Conservation (phyloP, 2,797 vertebrate genomes). For the Acestrorhynchus altus region DNA sequence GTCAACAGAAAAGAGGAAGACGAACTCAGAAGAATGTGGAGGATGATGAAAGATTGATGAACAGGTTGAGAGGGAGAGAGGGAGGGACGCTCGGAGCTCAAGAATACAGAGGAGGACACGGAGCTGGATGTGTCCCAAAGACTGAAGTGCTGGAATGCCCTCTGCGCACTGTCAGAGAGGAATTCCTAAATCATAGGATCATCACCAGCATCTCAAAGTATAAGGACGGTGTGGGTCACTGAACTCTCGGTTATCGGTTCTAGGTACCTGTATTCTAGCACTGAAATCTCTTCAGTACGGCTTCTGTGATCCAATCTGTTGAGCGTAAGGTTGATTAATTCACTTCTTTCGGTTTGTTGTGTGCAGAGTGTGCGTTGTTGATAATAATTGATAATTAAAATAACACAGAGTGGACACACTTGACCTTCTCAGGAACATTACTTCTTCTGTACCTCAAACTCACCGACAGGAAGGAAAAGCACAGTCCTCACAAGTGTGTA, state of each 20-base stretch:
- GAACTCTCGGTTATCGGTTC: background rate
- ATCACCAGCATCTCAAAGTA: background rate
- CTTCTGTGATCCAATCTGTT: background rate
- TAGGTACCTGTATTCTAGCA: background rate
- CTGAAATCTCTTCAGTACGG: background rate
- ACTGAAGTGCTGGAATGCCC: background rate
- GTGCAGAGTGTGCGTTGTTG: no score
- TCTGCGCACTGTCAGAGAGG: background rate
- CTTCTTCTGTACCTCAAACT: no score
- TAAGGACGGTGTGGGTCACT: background rate
- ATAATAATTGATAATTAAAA: no score
- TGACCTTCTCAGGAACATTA: no score
- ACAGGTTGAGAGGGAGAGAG: background rate
- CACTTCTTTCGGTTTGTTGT: no score
- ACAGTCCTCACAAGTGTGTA: no score
- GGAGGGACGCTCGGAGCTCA: background rate
- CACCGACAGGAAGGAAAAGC: no score
- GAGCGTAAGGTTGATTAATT: no score
- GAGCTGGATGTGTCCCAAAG: background rate
- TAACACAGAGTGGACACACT: no score
- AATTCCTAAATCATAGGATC: slow-evolving; percentile 5
- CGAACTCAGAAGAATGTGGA: background rate
- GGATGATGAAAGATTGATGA: background rate
- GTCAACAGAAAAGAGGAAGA: slow-evolving; percentile 1
- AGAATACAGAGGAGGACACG: background rate